Conservation (phyloP, 2,888 invertebrate species). For the Exocentrus adspersus region DNA sequence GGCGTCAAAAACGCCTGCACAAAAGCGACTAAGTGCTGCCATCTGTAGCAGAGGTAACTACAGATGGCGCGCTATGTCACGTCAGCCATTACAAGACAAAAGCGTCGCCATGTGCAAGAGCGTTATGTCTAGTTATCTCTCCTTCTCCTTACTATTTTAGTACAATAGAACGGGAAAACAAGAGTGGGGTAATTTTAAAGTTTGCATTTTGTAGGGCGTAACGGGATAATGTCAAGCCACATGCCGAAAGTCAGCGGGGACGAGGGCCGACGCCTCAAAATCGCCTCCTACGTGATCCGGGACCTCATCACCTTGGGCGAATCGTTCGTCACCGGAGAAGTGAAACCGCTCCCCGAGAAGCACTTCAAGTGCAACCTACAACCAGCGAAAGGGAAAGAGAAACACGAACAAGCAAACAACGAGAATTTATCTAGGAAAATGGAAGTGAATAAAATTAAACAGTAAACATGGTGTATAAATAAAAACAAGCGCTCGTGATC, state of each 20-base stretch:
- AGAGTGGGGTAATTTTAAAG: too few relatives aligned
- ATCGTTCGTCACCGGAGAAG: constrained; percentile 53
- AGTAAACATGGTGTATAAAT: constrained; percentile 5
- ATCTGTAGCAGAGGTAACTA: too few relatives aligned
- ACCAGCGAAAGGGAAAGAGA: not conserved
- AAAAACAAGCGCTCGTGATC: not conserved
- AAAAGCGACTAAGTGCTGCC: too few relatives aligned
- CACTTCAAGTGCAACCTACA: not conserved
- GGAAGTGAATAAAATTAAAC: not conserved
- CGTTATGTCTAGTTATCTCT: too few relatives aligned
- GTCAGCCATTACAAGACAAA: too few relatives aligned
- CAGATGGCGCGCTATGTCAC: too few relatives aligned
- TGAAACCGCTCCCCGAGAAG: not conserved
- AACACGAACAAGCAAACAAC: not conserved
- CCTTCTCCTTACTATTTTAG: too few relatives aligned
- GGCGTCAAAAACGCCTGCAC: too few relatives aligned
- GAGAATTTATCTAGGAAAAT: not conserved
- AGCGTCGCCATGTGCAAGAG: too few relatives aligned
- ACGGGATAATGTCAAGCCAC: constrained; percentile 56
- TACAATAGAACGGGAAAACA: too few relatives aligned
- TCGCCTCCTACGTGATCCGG: constrained; percentile 50
- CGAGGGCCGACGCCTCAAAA: constrained; percentile 55
- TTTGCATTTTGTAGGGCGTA: constrained; percentile 48
- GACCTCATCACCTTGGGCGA: constrained; percentile 55
- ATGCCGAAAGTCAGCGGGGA: constrained; percentile 57